Percentiles rank a stretch among this genome's conserved stretches.
phyloP scores from a whole-genome alignment of 2,797 vertebrate genomes.

The Chaetodon trifasciatus region DNA sequence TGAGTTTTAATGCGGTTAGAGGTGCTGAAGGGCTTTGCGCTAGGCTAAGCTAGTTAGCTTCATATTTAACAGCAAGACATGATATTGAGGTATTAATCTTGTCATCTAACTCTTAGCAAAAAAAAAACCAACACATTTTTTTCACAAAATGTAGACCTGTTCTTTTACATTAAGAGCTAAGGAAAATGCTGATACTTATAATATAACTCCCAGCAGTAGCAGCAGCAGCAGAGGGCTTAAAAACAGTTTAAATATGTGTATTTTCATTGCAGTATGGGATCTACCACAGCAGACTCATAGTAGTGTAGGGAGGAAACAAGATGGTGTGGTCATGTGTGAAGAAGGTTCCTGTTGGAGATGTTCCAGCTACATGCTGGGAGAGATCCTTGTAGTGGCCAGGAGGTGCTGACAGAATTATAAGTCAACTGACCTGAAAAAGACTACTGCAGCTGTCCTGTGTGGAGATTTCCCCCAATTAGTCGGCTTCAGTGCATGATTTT shows the following conservation, averaged over 20 bases:
- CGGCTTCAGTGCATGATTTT: neutral
- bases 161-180: neutral
- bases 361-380: slow-evolving; percentile 16
- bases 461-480: slow-evolving; percentile 5
- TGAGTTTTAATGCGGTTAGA: neutral
- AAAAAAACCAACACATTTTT: neutral
- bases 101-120: neutral
- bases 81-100: neutral
- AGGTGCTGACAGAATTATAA: slow-evolving; percentile 26
- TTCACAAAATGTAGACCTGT: neutral
- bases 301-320: neutral
- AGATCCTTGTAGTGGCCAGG: slow-evolving; percentile 15
- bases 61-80: neutral
- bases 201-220: too few relatives aligned
- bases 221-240: neutral
- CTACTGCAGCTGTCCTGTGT: slow-evolving; percentile 10
- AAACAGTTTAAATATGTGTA: neutral
- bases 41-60: neutral
- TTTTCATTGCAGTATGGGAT: neutral
- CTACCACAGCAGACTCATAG: neutral
- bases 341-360: slow-evolving; percentile 20
- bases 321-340: slow-evolving; percentile 31
- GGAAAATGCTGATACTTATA: neutral
- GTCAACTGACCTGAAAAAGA: slow-evolving; percentile 37
- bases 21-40: neutral